Evolutionary conservation across 2,888 invertebrate species (phyloP), one percentile per base, ranked within the genome.

Genomic region (Idaea aversata): DNA sequence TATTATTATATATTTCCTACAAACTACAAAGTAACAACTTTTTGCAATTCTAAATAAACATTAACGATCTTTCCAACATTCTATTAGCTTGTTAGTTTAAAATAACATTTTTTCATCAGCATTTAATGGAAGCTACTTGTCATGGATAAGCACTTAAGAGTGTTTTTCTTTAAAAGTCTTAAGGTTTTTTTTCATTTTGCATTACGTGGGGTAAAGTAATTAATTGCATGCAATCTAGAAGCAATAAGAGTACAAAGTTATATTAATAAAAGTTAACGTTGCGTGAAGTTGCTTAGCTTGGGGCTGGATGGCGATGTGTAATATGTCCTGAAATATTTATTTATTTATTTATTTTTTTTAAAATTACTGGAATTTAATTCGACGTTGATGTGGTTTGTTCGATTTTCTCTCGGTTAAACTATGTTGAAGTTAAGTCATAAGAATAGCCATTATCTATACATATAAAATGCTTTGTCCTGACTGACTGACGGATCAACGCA

Each of bases 161-260:
- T 13, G 7, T 47, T 47, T 47, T 47, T 47, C 13, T 13, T 47
- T 25, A 25, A 25, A 10, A 47, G 4, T 47, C 47, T 4, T 7
- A 13, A 10, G 7, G 7, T 47, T 36, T 36, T 36, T 36, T 36
- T 36, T 10, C 10, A 3, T 36, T 47, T 47, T 47, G 47, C 47
- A 47, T 47, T 47, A 47, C 47, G 47, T 75, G 47, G 47, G 47
- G 47, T 10, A 47, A 47, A 47, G 13, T 47, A 47, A 47, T 47
- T 13, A 47, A 47, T 47, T 47, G 47, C 47, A 47, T 47, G 47
- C 81, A 84, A 83, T 85, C 85, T 85, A 80, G 80, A 47, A 47
- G 47, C 7, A 47, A 47, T 47, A 47, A 10, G 3, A 47, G 47
- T 47, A 47, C 47, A 47, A 47, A 47, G 47, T 47, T 47, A 10